Evolutionary conservation across 2,113 vertebrate genomes (phyloP), one percentile per base, ranked within the genome.

Genomic region (Cinclus cinclus): DNA sequence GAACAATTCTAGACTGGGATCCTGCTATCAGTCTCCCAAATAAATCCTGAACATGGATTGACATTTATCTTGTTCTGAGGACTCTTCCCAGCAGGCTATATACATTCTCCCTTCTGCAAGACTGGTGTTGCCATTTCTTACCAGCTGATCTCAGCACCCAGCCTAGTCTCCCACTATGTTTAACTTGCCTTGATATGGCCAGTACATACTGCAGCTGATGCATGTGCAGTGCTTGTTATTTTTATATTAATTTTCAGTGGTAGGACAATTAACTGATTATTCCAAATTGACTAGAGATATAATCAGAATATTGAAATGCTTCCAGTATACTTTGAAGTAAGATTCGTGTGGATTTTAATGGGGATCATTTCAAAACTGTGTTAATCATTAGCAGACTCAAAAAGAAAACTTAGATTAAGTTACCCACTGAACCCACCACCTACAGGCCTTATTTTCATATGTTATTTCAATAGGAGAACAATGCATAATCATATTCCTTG

Each of bases 401-500:
- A 80, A 85, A 76, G 20, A 90, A 90, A 82, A 64, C 14, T 76
- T 58, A 23, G 7, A 56, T 63, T 87, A 28, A 50, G 23, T 46
- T 86, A 42, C 13, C 35, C 19, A 58, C 3, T 39, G 6, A 31
- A 79, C 14, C 12, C 3, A 67, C 19, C 50, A 47, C 22, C 24
- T 31, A 20, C 10, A 81, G 44, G n/a, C 8, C 56, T 60, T 89
- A 46, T 68, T 56, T 90, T 85, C 78, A 62, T 87, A 50, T 28
- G 8, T 13, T 80, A 24, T 41, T 73, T 88, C 55, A 85, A 60
- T 0, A 1, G 3, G 2, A 93, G 77, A 96, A 92, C 62, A 97
- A 84, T 80, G 83, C 87, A 84, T 83, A 31, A 91, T 25, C 41
- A 12, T 85, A 76, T 92, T 96, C 65, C 27, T 64, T 89, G 74